phyloP scores from a whole-genome alignment of 2,888 invertebrate genomes.

The Odontothrips loti region DNA sequence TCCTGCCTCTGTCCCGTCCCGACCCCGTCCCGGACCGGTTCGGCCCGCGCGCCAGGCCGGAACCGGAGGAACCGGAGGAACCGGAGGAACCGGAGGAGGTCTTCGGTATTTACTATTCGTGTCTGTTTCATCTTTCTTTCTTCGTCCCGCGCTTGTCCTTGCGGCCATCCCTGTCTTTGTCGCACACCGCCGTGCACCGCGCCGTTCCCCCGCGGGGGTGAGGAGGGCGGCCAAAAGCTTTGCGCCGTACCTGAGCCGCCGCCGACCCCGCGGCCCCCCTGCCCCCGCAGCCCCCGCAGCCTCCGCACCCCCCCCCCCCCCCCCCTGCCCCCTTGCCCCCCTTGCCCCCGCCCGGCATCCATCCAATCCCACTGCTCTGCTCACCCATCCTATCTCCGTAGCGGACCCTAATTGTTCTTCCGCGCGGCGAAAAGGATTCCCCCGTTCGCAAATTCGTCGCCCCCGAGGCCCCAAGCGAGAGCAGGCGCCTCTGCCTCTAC shows the following conservation, averaged over 20 bases:
- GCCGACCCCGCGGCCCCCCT: not conserved
- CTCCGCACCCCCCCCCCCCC: not conserved
- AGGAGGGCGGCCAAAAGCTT: not conserved
- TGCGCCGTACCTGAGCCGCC: not conserved
- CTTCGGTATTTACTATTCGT: not conserved
- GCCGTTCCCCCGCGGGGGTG: no score
- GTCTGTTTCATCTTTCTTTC: not conserved
- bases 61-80: no score
- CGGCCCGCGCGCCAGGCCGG: not conserved
- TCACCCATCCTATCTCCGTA: constrained; percentile 1
- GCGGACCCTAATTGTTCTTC: constrained; percentile 9
- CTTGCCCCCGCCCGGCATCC: not conserved
- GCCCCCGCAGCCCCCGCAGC: no score
- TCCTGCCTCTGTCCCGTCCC: not conserved
- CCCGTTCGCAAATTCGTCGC: constrained; percentile 2
- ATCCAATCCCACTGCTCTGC: not conserved
- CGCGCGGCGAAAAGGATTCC: not conserved
- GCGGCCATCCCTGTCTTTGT: not conserved
- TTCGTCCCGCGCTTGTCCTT: not conserved
- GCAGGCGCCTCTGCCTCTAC: no score
- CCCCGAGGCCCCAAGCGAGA: no score
- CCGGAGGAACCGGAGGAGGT: not conserved
- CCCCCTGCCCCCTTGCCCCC: constrained; percentile 14
- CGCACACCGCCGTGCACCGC: no score
- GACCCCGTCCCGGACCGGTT: not conserved